Base-by-base conservation (phyloP, 2,797 vertebrate genomes). In the Ctenochaetus hawaiiensis region DNA sequence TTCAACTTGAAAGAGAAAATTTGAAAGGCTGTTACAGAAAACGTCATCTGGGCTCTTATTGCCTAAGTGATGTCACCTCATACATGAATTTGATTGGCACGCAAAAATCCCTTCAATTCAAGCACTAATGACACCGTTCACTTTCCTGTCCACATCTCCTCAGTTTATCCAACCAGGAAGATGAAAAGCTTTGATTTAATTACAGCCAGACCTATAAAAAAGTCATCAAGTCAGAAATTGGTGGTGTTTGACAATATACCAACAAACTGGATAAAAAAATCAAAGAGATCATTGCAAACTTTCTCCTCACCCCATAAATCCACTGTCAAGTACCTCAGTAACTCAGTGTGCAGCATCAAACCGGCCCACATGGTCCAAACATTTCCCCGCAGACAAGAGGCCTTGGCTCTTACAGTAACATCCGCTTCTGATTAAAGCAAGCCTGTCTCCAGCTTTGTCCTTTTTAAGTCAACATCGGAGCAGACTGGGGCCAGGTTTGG, bases 351-450 rank as follows among this genome's bases (percentile, higher is more conserved):
- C 64, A 52, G 82, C 56, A 53, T 81, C 68, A 47, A 80, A 76
- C 62, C 53, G 53, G 56, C 73, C 23, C 71, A 66, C 87, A 78
- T 81, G 84, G 63, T 75, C 77, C 57, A 72, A 91, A 88, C 81
- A 82, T 85, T 78, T 82, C 73, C 72, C 76, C 44, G 65, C 37
- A 78, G 87, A 90, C 64, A 23, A 51, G 73, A 87, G 78, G 77
- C 56, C 81, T 81, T 48, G 75, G 76, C 84, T 86, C 67, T 65
- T 52, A 78, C 70, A 63, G 85, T 56, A 86, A 92, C 92, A 93
- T 91, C 85, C 84, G 74, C 78, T 86, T 84, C 67, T 90, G 90
- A 93, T 93, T 90, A 90, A 83, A 87, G 45, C 57, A 4, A 80
- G 78, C 48, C 76, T 34, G 67, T 77, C 75, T 84, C 85, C 64